Evolutionary conservation across 2,797 vertebrate genomes (phyloP), one percentile per base, ranked within the genome.

Genomic region (Holocentrus rufus): DNA sequence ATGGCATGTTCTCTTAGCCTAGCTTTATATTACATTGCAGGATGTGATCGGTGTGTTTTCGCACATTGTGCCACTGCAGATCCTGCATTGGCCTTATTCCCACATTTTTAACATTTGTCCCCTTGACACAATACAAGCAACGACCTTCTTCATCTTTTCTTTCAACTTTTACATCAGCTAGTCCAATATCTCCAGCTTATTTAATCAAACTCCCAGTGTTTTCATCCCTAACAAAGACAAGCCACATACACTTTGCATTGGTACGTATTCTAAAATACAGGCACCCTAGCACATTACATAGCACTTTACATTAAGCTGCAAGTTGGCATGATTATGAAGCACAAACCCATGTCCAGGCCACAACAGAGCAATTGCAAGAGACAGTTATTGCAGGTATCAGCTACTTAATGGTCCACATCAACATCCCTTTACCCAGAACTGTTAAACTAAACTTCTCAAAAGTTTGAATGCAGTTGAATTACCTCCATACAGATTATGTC

Each of bases 321-420:
- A 2, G 54, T 56, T 58, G 23, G 18, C 56, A 23, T 20, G 4
- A 59, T 25, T 46, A 39, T 52, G 23, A 73, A 57, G 22, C 36
- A 77, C 49, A 69, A 76, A 72, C 44, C 7, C n/a, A 50, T 64
- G 58, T 76, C 65, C 15, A 78, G 59, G 64, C 69, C 65, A 65
- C 67, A 79, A 71, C 56, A 69, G 55, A 39, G 69, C 63, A 58
- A 54, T 49, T 4, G 42, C 25, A 74, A 61, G 31, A 22, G 11
- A 14, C 54, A 44, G 0, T 1, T 60, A 18, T 55, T 65, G 1
- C 71, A 60, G 4, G 4, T 34, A 4, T 46, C 47, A 66, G 44
- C 36, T 68, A 46, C 14, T 74, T 18, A 72, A 69, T 91, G 91
- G 92, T 92, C 91, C 87, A 69, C 71, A 70, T 72, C 65, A 82